Evolutionary conservation across 2,888 invertebrate genomes (phyloP).

Genomic region (Criorhina ranunculi): DNA sequence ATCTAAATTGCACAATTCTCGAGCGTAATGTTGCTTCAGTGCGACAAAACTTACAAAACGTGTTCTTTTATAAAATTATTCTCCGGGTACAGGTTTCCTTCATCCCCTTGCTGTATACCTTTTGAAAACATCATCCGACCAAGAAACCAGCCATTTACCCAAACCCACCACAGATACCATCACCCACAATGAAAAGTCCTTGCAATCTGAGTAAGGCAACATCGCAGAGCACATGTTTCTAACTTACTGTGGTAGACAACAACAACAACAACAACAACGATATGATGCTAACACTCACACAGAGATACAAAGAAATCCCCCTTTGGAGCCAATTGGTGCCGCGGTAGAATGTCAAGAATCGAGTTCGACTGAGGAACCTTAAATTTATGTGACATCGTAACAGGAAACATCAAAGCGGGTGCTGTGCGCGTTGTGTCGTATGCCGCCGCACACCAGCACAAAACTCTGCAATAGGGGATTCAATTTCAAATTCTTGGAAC

Average conservation of each 20-base stretch:
- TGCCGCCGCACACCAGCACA: not conserved
- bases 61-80: constrained; percentile 36
- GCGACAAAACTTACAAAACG: constrained; percentile 32
- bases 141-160: not conserved
- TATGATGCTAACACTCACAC: not conserved
- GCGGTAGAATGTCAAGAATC: constrained; percentile 46
- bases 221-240: constrained; percentile 17
- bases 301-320: constrained; percentile 5
- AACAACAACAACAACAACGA: not conserved
- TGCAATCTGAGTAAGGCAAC: constrained; percentile 8
- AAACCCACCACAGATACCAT: not conserved
- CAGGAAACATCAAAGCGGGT: constrained; percentile 9
- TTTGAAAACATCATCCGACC: not conserved
- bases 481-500: constrained; percentile 44
- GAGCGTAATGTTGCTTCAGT: constrained; percentile 34
- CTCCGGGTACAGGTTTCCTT: not conserved
- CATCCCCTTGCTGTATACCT: not conserved
- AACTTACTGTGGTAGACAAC: not conserved
- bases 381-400: constrained; percentile 55
- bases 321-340: constrained; percentile 8
- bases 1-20: constrained; percentile 43
- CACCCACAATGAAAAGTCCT: not conserved
- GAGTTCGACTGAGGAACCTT: constrained; percentile 32
- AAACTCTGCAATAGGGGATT: constrained; percentile 41
- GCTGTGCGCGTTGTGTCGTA: not conserved